phyloP scores from a whole-genome alignment of 2,888 invertebrate genomes.

The Leptinotarsa tumamoca region DNA sequence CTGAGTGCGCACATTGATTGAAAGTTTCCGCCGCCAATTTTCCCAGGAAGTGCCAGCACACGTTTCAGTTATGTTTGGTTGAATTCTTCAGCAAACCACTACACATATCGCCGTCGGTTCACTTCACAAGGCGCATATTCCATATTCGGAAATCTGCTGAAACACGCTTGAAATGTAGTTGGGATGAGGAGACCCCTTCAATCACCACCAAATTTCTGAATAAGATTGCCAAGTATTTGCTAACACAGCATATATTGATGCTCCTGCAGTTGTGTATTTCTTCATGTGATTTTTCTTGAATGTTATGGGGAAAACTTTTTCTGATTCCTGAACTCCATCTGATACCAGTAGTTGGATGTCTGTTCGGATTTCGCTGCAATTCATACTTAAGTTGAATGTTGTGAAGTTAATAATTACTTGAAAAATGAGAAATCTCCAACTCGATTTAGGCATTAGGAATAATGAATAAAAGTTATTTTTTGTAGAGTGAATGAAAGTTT shows the following conservation, averaged over 20 bases:
- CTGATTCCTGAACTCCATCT: not conserved
- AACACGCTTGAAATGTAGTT: constrained; percentile 53
- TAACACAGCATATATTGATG: constrained; percentile 50
- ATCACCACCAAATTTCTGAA: constrained; percentile 55
- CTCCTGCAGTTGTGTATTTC: not conserved
- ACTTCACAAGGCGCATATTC: constrained; percentile 48
- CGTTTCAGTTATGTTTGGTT: constrained; percentile 10
- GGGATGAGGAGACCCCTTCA: constrained; percentile 52
- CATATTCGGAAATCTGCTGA: constrained; percentile 51
- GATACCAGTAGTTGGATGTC: too few species aligned
- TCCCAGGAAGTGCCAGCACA: not conserved
- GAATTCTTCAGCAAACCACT: constrained; percentile 34
- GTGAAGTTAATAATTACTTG: too few species aligned
- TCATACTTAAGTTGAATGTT: too few species aligned
- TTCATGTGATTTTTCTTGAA: too few species aligned
- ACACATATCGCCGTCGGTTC: constrained; percentile 46
- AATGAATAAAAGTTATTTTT: too few species aligned
- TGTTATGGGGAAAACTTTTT: too few species aligned
- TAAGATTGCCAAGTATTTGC: constrained; percentile 59
- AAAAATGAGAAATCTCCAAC: too few species aligned
- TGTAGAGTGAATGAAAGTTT: too few species aligned
- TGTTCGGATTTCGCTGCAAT: too few species aligned
- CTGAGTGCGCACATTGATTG: too few species aligned
- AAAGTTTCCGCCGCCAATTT: too few species aligned
- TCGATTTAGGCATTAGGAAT: too few species aligned